Evolutionary conservation across 2,888 invertebrate genomes (phyloP).

Genomic region (Melolontha melolontha): DNA sequence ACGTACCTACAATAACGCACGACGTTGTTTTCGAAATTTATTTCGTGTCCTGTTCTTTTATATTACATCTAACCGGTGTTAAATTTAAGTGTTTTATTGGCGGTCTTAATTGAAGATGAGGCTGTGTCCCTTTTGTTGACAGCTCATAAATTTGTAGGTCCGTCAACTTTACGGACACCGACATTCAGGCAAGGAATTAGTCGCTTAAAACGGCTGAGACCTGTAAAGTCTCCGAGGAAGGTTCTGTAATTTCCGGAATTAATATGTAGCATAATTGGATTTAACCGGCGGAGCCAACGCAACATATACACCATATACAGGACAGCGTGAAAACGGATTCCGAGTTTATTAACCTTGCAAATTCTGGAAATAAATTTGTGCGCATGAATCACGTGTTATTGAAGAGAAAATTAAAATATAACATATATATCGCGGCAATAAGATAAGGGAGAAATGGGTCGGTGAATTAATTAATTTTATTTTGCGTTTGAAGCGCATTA

Average conservation of each 20-base stretch:
- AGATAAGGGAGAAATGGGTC: not conserved
- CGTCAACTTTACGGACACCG: slow-evolving; percentile 29
- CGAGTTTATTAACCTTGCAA: slow-evolving; percentile 15
- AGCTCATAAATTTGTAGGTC: slow-evolving; percentile 38
- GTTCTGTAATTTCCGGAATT: slow-evolving; percentile 31
- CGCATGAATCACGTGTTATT: slow-evolving; percentile 12
- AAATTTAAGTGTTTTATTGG: too few relatives aligned
- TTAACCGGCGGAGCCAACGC: not conserved
- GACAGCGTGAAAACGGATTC: slow-evolving; percentile 3
- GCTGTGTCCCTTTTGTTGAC: slow-evolving; percentile 1
- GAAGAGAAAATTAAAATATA: slow-evolving; percentile 24
- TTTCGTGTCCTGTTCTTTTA: too few relatives aligned
- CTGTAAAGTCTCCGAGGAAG: slow-evolving; percentile 18
- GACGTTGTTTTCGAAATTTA: too few relatives aligned
- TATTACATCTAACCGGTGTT: too few relatives aligned
- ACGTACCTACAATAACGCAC: too few relatives aligned
- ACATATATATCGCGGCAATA: not conserved
- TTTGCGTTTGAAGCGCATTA: not conserved
- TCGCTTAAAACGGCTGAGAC: not conserved
- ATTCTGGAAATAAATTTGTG: slow-evolving; percentile 14
- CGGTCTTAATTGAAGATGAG: too few relatives aligned
- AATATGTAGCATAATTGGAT: slow-evolving; percentile 23
- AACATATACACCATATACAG: not conserved
- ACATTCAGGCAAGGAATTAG: not conserved
- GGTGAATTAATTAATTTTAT: not conserved